Evolutionary conservation across 2,113 vertebrate genomes (phyloP).

Genomic region (Pogonocichla stellata): DNA sequence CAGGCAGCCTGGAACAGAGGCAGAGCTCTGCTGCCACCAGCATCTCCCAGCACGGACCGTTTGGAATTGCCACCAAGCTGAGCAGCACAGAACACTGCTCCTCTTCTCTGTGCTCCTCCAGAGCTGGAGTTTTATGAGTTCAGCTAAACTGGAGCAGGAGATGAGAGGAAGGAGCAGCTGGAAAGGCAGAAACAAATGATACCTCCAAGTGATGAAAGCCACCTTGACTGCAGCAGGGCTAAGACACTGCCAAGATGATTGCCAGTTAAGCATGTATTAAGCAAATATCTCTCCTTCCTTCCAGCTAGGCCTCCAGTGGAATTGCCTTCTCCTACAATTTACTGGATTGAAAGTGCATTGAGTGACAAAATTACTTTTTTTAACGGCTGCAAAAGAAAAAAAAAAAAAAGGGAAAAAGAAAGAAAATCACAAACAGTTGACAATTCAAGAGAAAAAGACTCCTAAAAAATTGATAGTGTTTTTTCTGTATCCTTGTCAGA

Average conservation of each 20-base stretch:
- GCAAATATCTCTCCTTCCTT: slow-evolving; percentile 6
- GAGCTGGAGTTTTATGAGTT: background rate
- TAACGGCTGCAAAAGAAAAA: background rate
- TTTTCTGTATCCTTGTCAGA: slow-evolving; percentile 36
- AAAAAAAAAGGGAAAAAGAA: background rate
- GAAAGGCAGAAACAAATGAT: background rate
- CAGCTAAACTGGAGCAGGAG: background rate
- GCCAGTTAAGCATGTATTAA: background rate
- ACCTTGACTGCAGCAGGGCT: background rate
- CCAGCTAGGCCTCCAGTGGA: slow-evolving; percentile 1
- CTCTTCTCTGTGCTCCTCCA: background rate
- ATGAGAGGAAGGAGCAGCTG: slow-evolving; percentile 23
- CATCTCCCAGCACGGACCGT: background rate
- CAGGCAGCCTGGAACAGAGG: background rate
- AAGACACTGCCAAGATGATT: background rate
- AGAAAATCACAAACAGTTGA: slow-evolving; percentile 24
- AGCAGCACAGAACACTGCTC: background rate
- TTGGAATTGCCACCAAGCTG: accelerated
- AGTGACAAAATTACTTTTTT: slow-evolving; percentile 50
- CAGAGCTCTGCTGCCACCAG: background rate
- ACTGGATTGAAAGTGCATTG: background rate
- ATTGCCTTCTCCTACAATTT: slow-evolving; percentile 8
- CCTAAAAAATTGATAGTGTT: slow-evolving; percentile 57
- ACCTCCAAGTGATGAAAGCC: slow-evolving; percentile 14
- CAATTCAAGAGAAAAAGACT: slow-evolving; percentile 50